Base-by-base conservation (phyloP, 2,888 invertebrate genomes). In the Nysson spinosus region DNA sequence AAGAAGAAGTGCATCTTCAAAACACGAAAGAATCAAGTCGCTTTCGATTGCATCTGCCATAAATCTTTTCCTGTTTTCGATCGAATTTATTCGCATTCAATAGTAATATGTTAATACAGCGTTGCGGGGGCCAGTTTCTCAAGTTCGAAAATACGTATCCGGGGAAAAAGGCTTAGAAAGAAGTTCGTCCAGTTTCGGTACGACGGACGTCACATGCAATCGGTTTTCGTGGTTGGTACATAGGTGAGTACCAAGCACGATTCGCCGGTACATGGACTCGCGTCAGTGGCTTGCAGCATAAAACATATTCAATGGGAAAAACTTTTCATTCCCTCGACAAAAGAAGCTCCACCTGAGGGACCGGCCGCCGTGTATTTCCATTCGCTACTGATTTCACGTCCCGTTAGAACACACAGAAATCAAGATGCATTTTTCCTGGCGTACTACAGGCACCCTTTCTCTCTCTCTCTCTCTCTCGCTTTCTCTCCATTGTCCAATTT, bases 311-410 rank as follows among this genome's bases (percentile, higher is more conserved):
- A 66, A 60, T 68, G 66, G 55, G 61, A 66, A 68, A 55, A 74
- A 76, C 61, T 76, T 76, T 77, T 77, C 72, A 69, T 69, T 65
- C 61, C 32, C 51, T 19, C 46, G 65, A 77, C 77, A 72, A 74
- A 77, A 60, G 67, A 49, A 28, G 62, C 47, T 54, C 51, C 71
- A 62, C 71, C 71, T 35, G 16, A n/a, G 71, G 62, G 56, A 66
- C 55, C 47, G 30, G n/a, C 39, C 14, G 47, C 46, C 42, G 52
- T 47, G 58, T 30, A 74, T 74, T 75, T 77, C 76, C 74, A 77
- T 74, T 72, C 60, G 60, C 67, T 58, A 50, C 58, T 77, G 76
- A 76, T 77, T 77, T 77, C 64, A 65, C 77, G 55, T 55, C 32
- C 77, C 51, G 74, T 72, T 72, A 66, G 64, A 74, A 61, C n/a